Evolutionary conservation across 2,888 invertebrate genomes (phyloP).

Genomic region (Melanostoma scalare): DNA sequence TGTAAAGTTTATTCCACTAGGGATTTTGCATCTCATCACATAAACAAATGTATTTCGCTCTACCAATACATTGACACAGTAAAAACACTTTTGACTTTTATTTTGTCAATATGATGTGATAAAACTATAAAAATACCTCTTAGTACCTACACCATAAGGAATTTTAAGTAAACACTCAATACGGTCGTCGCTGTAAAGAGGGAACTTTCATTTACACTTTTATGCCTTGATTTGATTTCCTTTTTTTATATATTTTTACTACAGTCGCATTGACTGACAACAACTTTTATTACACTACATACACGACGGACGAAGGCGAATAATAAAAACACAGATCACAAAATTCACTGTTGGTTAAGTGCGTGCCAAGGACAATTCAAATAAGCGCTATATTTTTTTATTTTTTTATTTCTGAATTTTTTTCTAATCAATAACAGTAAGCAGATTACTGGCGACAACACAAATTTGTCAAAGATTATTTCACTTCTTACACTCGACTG

Average conservation of each 20-base stretch:
- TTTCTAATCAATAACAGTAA: constrained; percentile 21
- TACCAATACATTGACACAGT: background rate
- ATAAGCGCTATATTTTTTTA: background rate
- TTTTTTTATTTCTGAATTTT: background rate
- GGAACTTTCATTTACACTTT: constrained; percentile 5
- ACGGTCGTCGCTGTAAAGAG: constrained; percentile 7
- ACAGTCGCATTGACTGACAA: too few species aligned
- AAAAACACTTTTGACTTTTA: constrained; percentile 1
- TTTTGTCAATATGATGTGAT: constrained; percentile 34
- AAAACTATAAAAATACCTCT: constrained; percentile 11
- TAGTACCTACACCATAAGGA: constrained; percentile 11
- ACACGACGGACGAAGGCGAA: too few species aligned
- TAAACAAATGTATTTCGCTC: constrained; percentile 3
- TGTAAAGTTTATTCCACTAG: constrained; percentile 47
- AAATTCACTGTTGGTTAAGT: background rate
- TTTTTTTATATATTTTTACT: background rate
- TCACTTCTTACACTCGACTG: background rate
- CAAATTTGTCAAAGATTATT: constrained; percentile 1
- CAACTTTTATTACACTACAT: too few species aligned
- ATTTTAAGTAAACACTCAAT: constrained; percentile 34
- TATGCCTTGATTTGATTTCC: constrained; percentile 10
- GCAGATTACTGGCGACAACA: background rate
- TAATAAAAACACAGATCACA: too few species aligned
- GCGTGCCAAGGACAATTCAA: background rate
- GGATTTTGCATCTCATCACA: background rate